phyloP scores from a whole-genome alignment of 2,888 invertebrate species.

The Protophormia terraenovae region DNA sequence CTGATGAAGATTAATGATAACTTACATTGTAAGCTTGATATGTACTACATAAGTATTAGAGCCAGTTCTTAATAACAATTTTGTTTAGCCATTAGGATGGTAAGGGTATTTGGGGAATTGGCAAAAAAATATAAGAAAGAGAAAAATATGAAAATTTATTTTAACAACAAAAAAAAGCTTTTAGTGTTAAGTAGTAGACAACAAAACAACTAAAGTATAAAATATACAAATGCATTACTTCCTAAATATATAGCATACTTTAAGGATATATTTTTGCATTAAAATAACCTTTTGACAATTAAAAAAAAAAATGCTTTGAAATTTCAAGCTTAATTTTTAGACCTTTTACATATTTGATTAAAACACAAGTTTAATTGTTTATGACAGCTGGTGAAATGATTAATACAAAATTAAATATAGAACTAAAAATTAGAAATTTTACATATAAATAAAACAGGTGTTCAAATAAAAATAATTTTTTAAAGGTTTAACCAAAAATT shows the following conservation, averaged over 20 bases:
- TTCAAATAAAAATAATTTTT: no score
- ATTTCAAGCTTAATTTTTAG: no score
- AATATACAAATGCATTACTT: no score
- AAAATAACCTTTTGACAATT: not conserved
- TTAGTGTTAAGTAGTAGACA: not conserved
- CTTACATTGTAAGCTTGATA: no score
- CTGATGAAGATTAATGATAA: conserved; percentile 61
- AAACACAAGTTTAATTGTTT: no score
- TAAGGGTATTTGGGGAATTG: not conserved
- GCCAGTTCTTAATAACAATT: not conserved
- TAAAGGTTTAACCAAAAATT: no score
- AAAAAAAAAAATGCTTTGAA: no score
- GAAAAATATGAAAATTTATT: not conserved
- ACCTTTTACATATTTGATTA: no score
- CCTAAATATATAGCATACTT: not conserved
- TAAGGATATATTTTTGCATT: not conserved
- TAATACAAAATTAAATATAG: no score
- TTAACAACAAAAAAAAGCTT: not conserved
- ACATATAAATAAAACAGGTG: no score
- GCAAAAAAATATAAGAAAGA: not conserved
- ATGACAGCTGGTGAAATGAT: not conserved
- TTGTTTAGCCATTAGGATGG: not conserved
- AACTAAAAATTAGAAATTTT: no score
- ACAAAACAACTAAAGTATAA: not conserved
- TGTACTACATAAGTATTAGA: no score